Percentiles rank a stretch among this genome's conserved stretches.
Evolutionary conservation across 2,888 invertebrate species (phyloP).

Genomic region (Chrysina gloriosa): DNA sequence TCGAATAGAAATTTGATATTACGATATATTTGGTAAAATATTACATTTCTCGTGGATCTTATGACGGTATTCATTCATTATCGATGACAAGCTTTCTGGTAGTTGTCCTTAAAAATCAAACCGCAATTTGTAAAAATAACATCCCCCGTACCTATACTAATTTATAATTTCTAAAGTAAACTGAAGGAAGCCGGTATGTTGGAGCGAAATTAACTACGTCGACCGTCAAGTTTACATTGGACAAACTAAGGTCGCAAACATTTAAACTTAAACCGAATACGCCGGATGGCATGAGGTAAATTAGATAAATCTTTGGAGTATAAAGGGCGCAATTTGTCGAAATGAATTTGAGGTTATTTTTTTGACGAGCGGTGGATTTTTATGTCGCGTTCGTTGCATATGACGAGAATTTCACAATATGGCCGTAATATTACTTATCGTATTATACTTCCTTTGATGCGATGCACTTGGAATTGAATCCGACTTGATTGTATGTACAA

Average conservation of each 20-base stretch:
- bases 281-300: not conserved
- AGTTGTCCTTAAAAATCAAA: no score
- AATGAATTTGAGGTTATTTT: not conserved
- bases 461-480: constrained; percentile 3
- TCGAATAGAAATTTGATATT: no score
- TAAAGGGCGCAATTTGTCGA: not conserved
- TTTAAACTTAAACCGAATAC: not conserved
- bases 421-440: not conserved
- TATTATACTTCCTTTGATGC: not conserved
- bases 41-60: no score
- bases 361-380: no score
- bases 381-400: not conserved
- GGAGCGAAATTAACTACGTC: not conserved
- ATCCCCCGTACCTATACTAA: no score
- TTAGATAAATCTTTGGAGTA: not conserved
- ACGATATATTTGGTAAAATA: no score
- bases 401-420: not conserved
- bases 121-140: no score
- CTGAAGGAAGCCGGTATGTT: not conserved
- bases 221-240: constrained; percentile 2
- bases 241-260: not conserved
- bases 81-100: no score
- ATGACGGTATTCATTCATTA: no score
- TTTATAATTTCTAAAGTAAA: not conserved
- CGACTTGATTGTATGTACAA: constrained; percentile 5